phyloP scores from a whole-genome alignment of 2,113 vertebrate genomes.

The Sphaerodactylus townsendi region DNA sequence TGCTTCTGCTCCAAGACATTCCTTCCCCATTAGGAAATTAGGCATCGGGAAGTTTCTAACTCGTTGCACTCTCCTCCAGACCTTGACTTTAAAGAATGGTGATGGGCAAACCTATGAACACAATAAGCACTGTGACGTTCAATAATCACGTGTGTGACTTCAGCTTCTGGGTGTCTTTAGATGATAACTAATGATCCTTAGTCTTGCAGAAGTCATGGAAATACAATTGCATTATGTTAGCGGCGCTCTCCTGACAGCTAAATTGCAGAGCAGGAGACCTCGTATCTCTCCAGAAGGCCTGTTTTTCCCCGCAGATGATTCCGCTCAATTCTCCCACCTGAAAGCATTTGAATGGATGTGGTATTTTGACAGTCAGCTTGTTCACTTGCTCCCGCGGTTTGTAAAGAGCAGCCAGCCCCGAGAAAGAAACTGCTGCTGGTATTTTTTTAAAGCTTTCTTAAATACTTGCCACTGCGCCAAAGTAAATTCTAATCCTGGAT shows the following conservation, averaged over 20 bases:
- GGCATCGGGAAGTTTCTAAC: background rate
- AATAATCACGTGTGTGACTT: constrained; percentile 45
- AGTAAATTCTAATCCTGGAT: constrained; percentile 69
- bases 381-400: constrained; percentile 33
- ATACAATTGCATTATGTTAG: constrained; percentile 54
- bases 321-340: constrained; percentile 58
- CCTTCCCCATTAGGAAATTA: background rate
- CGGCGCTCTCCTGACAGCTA: constrained; percentile 60
- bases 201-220: constrained; percentile 63
- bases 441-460: constrained; percentile 38
- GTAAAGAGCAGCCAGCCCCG: constrained; percentile 41
- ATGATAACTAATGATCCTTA: constrained; percentile 61
- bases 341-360: constrained; percentile 49
- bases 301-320: constrained; percentile 47
- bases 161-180: constrained; percentile 54
- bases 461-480: constrained; percentile 32
- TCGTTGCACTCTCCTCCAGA: constrained; percentile 6
- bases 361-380: constrained; percentile 18
- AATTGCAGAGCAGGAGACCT: constrained; percentile 41
- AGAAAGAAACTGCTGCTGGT: constrained; percentile 16
- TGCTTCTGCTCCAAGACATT: background rate
- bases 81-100: constrained; percentile 29
- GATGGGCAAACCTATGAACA: constrained; percentile 23
- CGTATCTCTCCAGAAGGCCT: constrained; percentile 36
- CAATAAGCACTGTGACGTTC: constrained; percentile 16